phyloP scores from a whole-genome alignment of 2,797 vertebrate species.

The Smutsia temminckii region DNA sequence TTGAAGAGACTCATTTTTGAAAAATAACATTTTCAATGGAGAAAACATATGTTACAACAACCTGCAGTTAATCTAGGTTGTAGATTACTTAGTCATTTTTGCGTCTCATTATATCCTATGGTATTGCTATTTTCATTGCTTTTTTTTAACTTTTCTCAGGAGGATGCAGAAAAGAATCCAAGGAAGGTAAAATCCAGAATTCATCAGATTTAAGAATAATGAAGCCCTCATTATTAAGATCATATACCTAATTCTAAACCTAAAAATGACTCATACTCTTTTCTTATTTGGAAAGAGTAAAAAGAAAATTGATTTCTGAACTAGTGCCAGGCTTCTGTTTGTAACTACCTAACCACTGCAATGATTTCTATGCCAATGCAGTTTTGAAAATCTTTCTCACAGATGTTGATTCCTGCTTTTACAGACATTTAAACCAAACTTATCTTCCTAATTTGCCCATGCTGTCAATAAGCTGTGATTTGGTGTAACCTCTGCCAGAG shows the following conservation, averaged over 20 bases:
- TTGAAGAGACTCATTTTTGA: conserved; percentile 2
- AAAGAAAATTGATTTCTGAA: background rate
- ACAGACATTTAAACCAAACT: conserved; percentile 36
- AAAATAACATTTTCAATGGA: background rate
- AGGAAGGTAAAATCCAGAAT: background rate
- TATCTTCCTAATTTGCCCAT: conserved; percentile 41
- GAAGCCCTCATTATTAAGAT: background rate
- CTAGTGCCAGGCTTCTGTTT: background rate
- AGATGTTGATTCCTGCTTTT: conserved; percentile 49
- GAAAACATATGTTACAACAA: background rate
- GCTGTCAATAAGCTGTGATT: conserved; percentile 17
- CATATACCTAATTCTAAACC: background rate
- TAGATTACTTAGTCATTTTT: background rate
- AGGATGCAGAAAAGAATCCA: background rate
- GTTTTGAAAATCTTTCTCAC: conserved; percentile 17
- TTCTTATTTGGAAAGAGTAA: background rate
- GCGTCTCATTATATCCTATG: background rate
- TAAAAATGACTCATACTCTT: background rate
- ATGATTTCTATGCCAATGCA: background rate
- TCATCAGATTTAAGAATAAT: background rate
- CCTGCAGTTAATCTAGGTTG: background rate
- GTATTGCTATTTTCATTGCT: background rate
- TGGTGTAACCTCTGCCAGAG: background rate
- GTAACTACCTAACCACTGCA: background rate
- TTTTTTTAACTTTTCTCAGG: background rate